These are phyloP conservation scores for Anoplolepis gracilipes DNA, from an alignment of 1,140 invertebrate genomes.

Conservation along the genomic window DNA sequence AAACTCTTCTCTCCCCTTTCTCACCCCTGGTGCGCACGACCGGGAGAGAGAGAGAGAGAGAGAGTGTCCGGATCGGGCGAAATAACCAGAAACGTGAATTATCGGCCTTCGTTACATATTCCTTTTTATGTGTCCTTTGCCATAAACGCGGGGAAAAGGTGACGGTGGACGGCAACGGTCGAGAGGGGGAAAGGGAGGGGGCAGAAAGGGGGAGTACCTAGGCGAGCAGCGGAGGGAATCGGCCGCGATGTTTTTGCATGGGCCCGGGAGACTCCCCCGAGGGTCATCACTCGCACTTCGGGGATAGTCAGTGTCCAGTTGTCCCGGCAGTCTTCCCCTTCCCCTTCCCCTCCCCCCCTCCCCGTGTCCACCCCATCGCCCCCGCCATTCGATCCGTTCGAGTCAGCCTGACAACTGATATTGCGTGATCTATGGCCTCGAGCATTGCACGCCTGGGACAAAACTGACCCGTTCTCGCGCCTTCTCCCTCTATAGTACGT, in stretches of 20 bases:
- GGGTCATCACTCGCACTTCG: constrained; percentile 85
- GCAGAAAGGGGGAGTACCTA: constrained; percentile 31
- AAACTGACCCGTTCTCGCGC: constrained; percentile 74
- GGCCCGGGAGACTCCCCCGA: constrained; percentile 80
- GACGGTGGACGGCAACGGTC: constrained; percentile 63
- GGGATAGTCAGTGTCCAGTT: constrained; percentile 80
- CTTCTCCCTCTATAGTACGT: constrained; percentile 62
- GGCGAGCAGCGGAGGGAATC: constrained; percentile 56
- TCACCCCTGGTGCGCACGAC: not conserved
- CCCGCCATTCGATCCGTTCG: constrained; percentile 80
- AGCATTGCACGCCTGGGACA: constrained; percentile 85
- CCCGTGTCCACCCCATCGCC: constrained; percentile 65
- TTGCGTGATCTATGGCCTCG: constrained; percentile 85
- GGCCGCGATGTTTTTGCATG: constrained; percentile 79
- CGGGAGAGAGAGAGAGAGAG: not conserved
- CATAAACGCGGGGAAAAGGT: constrained; percentile 81
- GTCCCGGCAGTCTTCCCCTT: constrained; percentile 57
- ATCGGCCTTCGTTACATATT: constrained; percentile 85
- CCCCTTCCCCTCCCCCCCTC: not conserved
- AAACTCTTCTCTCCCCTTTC: not conserved
- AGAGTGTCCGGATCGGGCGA: constrained; percentile 23
- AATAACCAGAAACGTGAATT: constrained; percentile 80
- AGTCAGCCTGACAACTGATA: constrained; percentile 84
- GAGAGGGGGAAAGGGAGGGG: not conserved
- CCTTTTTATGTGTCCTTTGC: constrained; percentile 83